A percentile compares a stretch with the other conserved stretches of the same genome.
Evolutionary conservation across 1,140 invertebrate species (phyloP).

Genomic region (Drosophila truncata): DNA sequence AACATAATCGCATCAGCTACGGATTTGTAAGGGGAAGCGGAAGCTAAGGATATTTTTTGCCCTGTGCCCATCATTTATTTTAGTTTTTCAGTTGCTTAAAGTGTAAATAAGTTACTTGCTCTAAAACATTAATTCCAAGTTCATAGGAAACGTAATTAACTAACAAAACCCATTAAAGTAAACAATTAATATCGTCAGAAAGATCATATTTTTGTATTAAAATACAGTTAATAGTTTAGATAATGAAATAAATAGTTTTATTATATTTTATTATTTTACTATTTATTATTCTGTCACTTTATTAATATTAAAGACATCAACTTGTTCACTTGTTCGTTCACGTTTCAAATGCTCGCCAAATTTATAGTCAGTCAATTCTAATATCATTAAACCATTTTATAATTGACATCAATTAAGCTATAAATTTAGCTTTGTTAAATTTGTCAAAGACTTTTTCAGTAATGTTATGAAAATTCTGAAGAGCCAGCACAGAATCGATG

Average conservation of each 20-base stretch:
- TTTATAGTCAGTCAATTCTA: not conserved
- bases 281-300: not conserved
- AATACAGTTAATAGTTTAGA: not conserved
- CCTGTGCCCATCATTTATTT: not conserved
- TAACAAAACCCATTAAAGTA: too few relatives aligned
- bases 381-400: not conserved
- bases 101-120: not conserved
- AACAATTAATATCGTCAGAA: not conserved
- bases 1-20: slow-evolving; percentile 42
- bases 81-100: not conserved
- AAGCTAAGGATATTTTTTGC: slow-evolving; percentile 32
- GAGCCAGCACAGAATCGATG: not conserved
- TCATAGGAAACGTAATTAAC: too few relatives aligned
- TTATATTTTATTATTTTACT: not conserved
- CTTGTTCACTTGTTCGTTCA: fast-evolving
- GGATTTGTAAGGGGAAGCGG: slow-evolving; percentile 39
- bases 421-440: not conserved
- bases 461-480: not conserved
- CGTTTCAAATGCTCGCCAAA: not conserved
- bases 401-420: not conserved
- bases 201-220: not conserved
- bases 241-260: not conserved
- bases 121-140: not conserved
- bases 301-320: not conserved
- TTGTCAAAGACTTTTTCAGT: not conserved